Evolutionary conservation across 1,140 invertebrate genomes (phyloP), one percentile per base, ranked within the genome.

Genomic region (Aporrectodea caliginosa): DNA sequence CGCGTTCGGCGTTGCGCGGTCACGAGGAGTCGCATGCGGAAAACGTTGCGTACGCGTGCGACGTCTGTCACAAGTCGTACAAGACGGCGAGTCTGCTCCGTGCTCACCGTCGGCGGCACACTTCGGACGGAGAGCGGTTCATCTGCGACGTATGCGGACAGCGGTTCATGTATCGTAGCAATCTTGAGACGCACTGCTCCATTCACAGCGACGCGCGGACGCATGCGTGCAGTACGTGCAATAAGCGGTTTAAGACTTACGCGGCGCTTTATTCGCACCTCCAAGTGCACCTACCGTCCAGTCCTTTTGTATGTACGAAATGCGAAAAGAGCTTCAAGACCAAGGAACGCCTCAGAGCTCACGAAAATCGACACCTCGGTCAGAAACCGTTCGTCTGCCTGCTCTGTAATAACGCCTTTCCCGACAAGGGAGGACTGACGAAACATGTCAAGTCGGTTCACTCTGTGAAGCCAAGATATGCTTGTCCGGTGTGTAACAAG

Each of bases 1-100:
- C 94, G 43, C 94, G 95, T 84, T 95, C 95, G 84, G 95, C 96
- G 85, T 92, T 91, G 89, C 93, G 88, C 92, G 93, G 90, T 91
- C 93, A 86, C 91, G 80, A 79, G 1, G 81, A 83, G 69, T 83
- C 84, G 0, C 83, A 84, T 77, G 82, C 84, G 77, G 72, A 74
- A 0, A 80, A 81, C 6, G 82, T 78, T 16, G 81, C 81, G 69
- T 84, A 82, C 76, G 70, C 79, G 43, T 87, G 86, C 80, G 83
- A 84, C 35, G 75, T 84, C 2, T 87, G 86, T 78, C 78, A 80
- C 16, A 87, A 86, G 73, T 79, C 83, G 29, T 87, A 84, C 75
- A 85, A 86, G 35, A 84, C 85, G 27, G 83, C 84, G 35, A 79
- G 82, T 27, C 75, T 84, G 2, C 77, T 85, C 69, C 81, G 84